Evolutionary conservation across 2,113 vertebrate genomes (phyloP).

Genomic region (Dolichallabes microphthalmus): DNA sequence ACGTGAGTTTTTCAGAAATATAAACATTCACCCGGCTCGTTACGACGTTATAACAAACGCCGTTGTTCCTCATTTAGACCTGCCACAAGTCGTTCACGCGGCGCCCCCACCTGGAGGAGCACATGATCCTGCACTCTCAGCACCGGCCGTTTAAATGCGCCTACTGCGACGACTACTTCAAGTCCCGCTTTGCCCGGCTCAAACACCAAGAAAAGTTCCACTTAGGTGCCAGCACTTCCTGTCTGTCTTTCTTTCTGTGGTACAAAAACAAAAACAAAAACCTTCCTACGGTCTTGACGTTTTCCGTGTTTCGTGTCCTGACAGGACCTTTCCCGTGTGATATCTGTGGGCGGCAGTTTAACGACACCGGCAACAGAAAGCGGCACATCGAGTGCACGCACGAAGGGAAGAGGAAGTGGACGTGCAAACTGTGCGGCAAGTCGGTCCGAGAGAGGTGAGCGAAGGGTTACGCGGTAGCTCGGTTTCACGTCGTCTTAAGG

Average conservation of each 20-base stretch:
- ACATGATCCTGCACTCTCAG: slow-evolving; percentile 97
- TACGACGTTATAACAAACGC: background rate
- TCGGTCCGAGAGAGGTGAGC: slow-evolving; percentile 91
- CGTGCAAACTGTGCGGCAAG: slow-evolving; percentile 93
- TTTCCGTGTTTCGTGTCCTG: background rate
- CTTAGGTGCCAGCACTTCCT: slow-evolving; percentile 70
- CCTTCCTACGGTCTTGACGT: background rate
- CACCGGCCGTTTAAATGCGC: slow-evolving; percentile 95
- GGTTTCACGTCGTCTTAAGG: background rate
- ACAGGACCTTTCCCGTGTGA: slow-evolving; percentile 96
- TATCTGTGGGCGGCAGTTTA: slow-evolving; percentile 95
- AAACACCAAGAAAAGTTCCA: slow-evolving; percentile 98
- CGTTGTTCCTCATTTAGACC: slow-evolving; percentile 69
- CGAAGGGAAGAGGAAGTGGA: slow-evolving; percentile 97
- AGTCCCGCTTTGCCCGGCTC: slow-evolving; percentile 91
- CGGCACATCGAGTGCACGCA: slow-evolving; percentile 97
- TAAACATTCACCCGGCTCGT: background rate
- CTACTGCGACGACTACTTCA: slow-evolving; percentile 95
- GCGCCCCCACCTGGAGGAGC: slow-evolving; percentile 92
- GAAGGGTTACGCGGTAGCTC: background rate
- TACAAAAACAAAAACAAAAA: background rate
- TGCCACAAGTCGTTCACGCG: slow-evolving; percentile 95
- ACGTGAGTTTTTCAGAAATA: slow-evolving; percentile 74
- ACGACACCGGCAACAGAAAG: slow-evolving; percentile 94
- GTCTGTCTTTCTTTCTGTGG: background rate